These are phyloP conservation scores for Hylaeus volcanicus DNA, from an alignment of 1,140 invertebrate species.

Conservation along the genomic window DNA sequence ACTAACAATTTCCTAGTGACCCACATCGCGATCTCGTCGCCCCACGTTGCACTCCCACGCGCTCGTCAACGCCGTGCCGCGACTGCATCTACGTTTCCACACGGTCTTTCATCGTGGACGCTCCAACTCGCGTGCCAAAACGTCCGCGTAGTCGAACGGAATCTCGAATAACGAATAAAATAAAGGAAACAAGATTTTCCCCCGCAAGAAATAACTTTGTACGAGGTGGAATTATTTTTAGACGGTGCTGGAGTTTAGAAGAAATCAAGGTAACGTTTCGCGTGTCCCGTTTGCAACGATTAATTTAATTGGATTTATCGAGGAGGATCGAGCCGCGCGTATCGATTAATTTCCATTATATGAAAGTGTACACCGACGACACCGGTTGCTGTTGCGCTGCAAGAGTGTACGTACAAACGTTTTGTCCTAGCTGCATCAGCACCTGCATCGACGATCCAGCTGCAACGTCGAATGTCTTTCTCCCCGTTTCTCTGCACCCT, in stretches of 20 bases:
- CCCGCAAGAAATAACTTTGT: no score
- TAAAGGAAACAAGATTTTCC: no score
- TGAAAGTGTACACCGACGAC: neutral
- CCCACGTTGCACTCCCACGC: slow-evolving; percentile 70
- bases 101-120: neutral
- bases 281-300: slow-evolving; percentile 12
- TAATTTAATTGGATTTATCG: slow-evolving; percentile 39
- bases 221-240: no score
- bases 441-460: slow-evolving; percentile 49
- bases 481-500: slow-evolving; percentile 2
- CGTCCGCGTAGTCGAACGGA: neutral
- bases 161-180: neutral
- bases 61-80: slow-evolving; percentile 46
- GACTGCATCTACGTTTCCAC: slow-evolving; percentile 37
- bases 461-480: slow-evolving; percentile 38
- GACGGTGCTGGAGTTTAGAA: no score
- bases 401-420: neutral
- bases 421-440: slow-evolving; percentile 37
- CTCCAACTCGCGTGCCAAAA: neutral
- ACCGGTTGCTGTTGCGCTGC: neutral
- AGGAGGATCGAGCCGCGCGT: slow-evolving; percentile 2
- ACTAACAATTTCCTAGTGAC: slow-evolving; percentile 75
- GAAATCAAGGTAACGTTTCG: no score
- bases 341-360: slow-evolving; percentile 30
- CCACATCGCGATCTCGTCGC: slow-evolving; percentile 70